These are phyloP conservation scores for Phalacrocorax pelagicus DNA, from an alignment of 2,113 vertebrate species.

Conservation along the genomic window DNA sequence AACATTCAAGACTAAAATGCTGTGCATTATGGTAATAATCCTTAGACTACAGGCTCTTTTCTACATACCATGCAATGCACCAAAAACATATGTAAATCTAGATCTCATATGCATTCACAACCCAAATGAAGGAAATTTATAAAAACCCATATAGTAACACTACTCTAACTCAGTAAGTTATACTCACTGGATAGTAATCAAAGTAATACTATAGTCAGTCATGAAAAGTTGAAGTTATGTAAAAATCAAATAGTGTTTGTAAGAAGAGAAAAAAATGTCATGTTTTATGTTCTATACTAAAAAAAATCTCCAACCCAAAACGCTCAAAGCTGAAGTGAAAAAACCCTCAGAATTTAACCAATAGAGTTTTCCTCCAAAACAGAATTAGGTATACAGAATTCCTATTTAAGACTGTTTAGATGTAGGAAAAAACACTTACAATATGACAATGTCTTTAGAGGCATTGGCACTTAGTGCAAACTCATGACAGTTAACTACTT, in stretches of 20 bases:
- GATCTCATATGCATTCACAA: not conserved
- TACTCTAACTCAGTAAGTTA: not conserved
- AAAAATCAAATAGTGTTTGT: not conserved
- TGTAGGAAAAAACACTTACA: constrained; percentile 80
- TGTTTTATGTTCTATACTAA: not conserved
- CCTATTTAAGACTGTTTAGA: not conserved
- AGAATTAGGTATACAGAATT: not conserved
- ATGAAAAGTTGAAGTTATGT: not conserved
- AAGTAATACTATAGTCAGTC: not conserved
- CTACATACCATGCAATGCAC: not conserved
- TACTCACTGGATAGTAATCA: not conserved
- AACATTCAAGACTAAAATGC: not conserved
- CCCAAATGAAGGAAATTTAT: not conserved
- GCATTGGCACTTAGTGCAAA: constrained; percentile 93
- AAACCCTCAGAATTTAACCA: not conserved
- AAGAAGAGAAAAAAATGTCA: not conserved
- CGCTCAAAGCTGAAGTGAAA: not conserved
- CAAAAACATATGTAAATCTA: not conserved
- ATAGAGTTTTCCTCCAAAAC: not conserved
- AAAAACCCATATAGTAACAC: not conserved
- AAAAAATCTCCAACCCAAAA: not conserved
- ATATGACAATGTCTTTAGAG: constrained; percentile 93
- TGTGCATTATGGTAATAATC: not conserved
- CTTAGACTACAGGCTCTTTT: not conserved
- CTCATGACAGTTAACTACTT: constrained; percentile 95